phyloP scores from a whole-genome alignment of 2,113 vertebrate genomes.

The Alaudala cheleensis region DNA sequence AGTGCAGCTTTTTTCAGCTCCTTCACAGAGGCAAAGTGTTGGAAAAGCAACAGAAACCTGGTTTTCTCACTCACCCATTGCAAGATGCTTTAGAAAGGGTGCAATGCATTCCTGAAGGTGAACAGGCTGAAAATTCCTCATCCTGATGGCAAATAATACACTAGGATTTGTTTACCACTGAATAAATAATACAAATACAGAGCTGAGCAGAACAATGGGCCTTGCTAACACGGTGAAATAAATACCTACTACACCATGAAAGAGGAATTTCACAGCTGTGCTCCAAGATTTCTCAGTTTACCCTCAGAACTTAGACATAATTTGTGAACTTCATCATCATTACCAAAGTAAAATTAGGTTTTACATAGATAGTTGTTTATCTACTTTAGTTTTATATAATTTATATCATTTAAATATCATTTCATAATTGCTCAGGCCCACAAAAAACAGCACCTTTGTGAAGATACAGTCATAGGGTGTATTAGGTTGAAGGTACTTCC shows the following conservation, averaged over 20 bases:
- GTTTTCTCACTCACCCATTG: neutral
- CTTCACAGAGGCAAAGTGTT: neutral
- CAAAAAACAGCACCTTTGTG: neutral
- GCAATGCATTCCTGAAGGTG: fast-evolving
- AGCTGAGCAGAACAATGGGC: neutral
- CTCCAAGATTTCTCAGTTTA: neutral
- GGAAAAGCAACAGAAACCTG: neutral
- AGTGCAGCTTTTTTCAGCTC: neutral
- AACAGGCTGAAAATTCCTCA: neutral
- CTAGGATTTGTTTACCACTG: neutral
- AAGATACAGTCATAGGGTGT: neutral
- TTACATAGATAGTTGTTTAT: neutral
- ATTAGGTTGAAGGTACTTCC: neutral
- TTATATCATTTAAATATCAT: neutral
- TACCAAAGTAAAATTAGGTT: neutral
- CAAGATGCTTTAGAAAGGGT: neutral
- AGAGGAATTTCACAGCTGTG: neutral
- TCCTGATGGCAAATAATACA: neutral
- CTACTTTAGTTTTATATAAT: neutral
- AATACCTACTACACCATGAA: neutral
- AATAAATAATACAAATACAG: neutral
- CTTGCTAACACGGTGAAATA: neutral
- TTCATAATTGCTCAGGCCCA: neutral
- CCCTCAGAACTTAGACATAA: neutral
- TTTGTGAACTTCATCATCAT: neutral